Percentiles rank a stretch among this genome's conserved stretches.
phyloP scores from a whole-genome alignment of 2,888 invertebrate species.

The Zhuqinia jingwanae region DNA sequence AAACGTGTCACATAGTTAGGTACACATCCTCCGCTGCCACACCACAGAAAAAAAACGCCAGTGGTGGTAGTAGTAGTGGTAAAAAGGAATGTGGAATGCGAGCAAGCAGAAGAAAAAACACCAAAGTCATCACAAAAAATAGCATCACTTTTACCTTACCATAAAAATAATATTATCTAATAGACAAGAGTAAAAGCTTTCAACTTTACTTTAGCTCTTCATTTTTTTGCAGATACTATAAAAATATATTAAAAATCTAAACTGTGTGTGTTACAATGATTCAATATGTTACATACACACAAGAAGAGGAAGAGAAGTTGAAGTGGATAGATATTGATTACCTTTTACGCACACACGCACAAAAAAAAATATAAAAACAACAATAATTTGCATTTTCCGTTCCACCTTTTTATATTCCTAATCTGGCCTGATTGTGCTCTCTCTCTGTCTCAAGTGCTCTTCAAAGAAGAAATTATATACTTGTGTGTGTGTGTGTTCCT shows the following conservation, averaged over 20 bases:
- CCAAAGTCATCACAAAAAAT: not conserved
- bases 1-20: constrained; percentile 51
- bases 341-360: not conserved
- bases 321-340: not conserved
- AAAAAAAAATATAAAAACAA: not conserved
- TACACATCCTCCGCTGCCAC: not conserved
- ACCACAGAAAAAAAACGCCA: not conserved
- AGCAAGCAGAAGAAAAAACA: constrained; percentile 29
- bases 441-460: not conserved
- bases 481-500: not conserved
- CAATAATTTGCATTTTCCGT: not conserved
- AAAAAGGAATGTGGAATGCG: constrained; percentile 48
- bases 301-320: not conserved
- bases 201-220: not conserved
- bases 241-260: not conserved
- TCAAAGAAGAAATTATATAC: not conserved
- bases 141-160: not conserved
- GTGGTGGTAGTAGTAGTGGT: no score
- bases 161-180: not conserved
- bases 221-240: not conserved
- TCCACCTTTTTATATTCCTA: not conserved
- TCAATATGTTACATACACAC: not conserved
- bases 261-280: not conserved
- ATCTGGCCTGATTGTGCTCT: not conserved
- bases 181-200: not conserved